A percentile compares a stretch with the other conserved stretches of the same genome.
These are phyloP conservation scores for Arizona elegans DNA, from an alignment of 2,113 vertebrate species.

Conservation along the genomic window DNA sequence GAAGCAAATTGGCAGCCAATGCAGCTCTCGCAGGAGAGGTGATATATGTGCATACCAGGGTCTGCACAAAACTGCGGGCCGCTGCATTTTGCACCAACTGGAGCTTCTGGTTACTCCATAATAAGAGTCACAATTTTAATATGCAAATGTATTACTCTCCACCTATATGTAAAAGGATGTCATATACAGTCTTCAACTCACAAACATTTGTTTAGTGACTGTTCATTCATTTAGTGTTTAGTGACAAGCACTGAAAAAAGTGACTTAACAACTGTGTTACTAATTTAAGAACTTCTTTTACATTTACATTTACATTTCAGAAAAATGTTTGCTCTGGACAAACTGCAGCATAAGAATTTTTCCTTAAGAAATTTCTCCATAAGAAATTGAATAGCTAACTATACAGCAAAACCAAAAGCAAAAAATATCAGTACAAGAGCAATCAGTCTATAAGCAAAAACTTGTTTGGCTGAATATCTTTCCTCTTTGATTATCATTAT, in stretches of 20 bases:
- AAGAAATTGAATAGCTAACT: accelerated
- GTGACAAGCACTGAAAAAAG: background rate
- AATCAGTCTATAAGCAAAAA: constrained; percentile 1
- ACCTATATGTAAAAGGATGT: no score
- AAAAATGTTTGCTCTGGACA: background rate
- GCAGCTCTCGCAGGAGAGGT: no score
- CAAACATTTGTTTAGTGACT: background rate
- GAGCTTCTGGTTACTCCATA: background rate
- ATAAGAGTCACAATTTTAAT: background rate
- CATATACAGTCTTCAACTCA: background rate
- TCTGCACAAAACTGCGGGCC: no score
- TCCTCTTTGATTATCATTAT: background rate
- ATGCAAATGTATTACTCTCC: background rate
- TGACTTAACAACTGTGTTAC: background rate
- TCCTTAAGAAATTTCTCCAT: background rate
- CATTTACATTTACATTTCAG: background rate
- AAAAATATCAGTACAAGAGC: background rate
- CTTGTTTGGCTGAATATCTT: constrained; percentile 26
- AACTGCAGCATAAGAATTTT: background rate
- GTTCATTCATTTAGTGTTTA: no score
- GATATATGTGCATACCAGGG: no score
- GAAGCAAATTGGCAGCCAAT: no score
- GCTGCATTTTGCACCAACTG: no score
- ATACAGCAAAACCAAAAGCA: background rate
- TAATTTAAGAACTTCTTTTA: background rate